phyloP scores from a whole-genome alignment of 2,888 invertebrate species.

The Dasysyrphus albostriatus region DNA sequence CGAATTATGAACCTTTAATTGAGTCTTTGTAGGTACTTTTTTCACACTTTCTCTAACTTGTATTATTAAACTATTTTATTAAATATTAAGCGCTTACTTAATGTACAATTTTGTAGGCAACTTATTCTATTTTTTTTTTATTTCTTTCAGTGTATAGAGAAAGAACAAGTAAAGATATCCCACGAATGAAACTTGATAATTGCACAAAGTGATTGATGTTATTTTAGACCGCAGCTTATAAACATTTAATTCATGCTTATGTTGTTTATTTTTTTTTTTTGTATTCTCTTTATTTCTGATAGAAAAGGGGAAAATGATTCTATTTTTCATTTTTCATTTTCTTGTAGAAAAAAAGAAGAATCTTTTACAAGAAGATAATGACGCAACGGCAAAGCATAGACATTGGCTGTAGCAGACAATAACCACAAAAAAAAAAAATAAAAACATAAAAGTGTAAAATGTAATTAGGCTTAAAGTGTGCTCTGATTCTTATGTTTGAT shows the following conservation, averaged over 20 bases:
- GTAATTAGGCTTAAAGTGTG: slow-evolving; percentile 64
- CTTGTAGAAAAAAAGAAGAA: background rate
- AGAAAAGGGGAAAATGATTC: slow-evolving; percentile 2
- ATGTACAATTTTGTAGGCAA: too few relatives aligned
- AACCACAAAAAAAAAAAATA: background rate
- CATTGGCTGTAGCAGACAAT: background rate
- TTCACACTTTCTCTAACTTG: too few relatives aligned
- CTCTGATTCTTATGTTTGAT: slow-evolving; percentile 57
- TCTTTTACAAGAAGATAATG: background rate
- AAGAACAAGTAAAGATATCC: slow-evolving; percentile 37
- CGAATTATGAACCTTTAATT: too few relatives aligned
- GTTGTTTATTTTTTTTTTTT: background rate
- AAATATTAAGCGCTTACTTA: too few relatives aligned
- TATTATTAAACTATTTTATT: too few relatives aligned
- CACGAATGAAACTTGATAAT: slow-evolving; percentile 66
- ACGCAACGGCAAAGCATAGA: background rate
- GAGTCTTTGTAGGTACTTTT: too few relatives aligned
- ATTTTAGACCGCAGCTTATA: slow-evolving; percentile 52
- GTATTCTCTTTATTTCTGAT: background rate
- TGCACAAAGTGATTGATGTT: slow-evolving; percentile 70
- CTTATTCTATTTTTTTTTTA: background rate
- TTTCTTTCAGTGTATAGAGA: background rate
- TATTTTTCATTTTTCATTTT: slow-evolving; percentile 31
- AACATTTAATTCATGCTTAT: slow-evolving; percentile 54
- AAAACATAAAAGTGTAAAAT: slow-evolving; percentile 31